Evolutionary conservation across 2,888 invertebrate species (phyloP), one percentile per base, ranked within the genome.

Genomic region (Siphlonurus alternatus): DNA sequence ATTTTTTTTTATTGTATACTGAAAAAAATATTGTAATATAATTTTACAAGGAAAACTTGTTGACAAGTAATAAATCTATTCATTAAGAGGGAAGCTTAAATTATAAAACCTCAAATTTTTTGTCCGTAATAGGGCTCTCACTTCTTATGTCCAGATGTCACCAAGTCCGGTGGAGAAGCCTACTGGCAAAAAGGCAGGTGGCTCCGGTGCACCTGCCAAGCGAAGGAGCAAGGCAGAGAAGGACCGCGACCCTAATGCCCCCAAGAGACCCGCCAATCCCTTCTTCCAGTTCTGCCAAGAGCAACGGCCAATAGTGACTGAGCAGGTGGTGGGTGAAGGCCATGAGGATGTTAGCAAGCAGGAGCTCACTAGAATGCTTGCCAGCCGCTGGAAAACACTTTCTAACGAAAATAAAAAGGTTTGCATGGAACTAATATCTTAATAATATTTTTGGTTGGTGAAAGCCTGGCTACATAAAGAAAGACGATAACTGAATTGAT

Each of bases 271-370:
- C 1, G 87, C 87, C 63, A 88, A 88, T 80, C 88, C 88, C 61
- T 88, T 88, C 75, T 87, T 88, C 71, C 87, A 88, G 75, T 88
- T 87, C 74, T 88, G 88, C 69, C 87, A 88, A 77, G 87, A 88
- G 70, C 87, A 88, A 71, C 76, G 88, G 65, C 86, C 87, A n/a
- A 74, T 86, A 20, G 80, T 87, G 24, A 79, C 83, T 53, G 66
- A 67, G 51, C 67, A 65, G 24, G 81, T 81, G 15, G 25, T 60
- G 24, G 63, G 62, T 51, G 62, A 51, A 19, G 63, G 59, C 15
- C 64, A 66, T 60, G 85, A 86, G 64, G 88, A 87, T 72, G 85
- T 86, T 0, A 81, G 83, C 1, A 88, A 88, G 73, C 87, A 87
- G 72, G 88, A 88, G 73, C 78, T 88, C 23, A 88, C 87, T 1